Evolutionary conservation across 2,113 vertebrate species (phyloP), one percentile per base, ranked within the genome.

Genomic region (Morone saxatilis): DNA sequence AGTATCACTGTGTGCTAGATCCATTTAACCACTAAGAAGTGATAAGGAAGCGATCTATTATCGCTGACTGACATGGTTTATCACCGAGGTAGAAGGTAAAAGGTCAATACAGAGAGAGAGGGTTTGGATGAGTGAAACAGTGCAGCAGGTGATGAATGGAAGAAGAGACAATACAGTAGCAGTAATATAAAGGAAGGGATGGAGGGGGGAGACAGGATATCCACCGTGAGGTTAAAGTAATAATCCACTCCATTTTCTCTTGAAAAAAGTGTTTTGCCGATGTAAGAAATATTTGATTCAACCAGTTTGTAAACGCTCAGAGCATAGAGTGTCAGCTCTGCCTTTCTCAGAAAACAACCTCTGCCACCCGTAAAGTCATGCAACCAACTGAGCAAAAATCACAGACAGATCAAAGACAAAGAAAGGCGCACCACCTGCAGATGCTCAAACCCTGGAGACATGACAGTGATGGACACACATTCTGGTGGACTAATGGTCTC

Each of bases 1-100:
- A 16, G 20, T 14, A 17, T 83, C 25, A 10, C 47, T 51, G 45
- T 3, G n/a, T 6, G 51, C 40, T 1, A 3, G 31, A 65, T 84
- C 81, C 43, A 66, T 75, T 66, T 7, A 71, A 61, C 38, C 53
- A 54, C 17, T 12, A 10, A 20, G 66, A 61, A 36, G 78, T 31
- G 80, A 83, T 83, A 63, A 63, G 48, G 20, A 62, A 57, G 53
- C 40, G 50, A 74, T 74, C 61, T 48, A 20, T 48, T 25, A 36
- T 59, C 12, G 0, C 31, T 73, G 80, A 72, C 71, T 79, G 71
- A 71, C 59, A 14, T 3, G 41, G 36, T 78, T 80, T 80, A 86
- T 83, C 50, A 1, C 74, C 38, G 41, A 38, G 56, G 36, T 36
- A 65, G 51, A 65, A 61, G 76, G 71, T 19, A 20, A 51, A 72